Percentiles rank a stretch among this genome's conserved stretches.
These are phyloP conservation scores for Falco rusticolus DNA, from an alignment of 2,797 vertebrate species.

Conservation along the genomic window DNA sequence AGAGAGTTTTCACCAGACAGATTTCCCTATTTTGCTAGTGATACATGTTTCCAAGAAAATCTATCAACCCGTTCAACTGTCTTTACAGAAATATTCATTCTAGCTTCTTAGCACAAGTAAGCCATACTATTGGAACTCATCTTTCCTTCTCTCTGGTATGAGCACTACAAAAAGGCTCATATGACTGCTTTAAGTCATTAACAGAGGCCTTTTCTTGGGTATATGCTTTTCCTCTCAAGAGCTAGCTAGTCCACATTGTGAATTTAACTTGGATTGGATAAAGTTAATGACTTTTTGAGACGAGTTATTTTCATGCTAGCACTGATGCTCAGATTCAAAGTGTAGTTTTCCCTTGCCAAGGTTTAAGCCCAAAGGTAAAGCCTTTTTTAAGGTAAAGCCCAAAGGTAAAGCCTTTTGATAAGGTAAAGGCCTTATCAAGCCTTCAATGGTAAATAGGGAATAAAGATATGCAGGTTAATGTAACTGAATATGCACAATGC, in stretches of 20 bases:
- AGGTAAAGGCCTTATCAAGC: not conserved
- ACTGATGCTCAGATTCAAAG: not conserved
- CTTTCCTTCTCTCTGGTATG: not conserved
- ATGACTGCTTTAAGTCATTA: not conserved
- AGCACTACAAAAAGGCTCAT: not conserved
- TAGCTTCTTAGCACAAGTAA: not conserved
- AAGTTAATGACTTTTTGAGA: not conserved
- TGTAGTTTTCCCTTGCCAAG: not conserved
- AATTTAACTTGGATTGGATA: not conserved
- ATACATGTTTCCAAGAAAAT: not conserved
- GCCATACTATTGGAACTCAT: not conserved
- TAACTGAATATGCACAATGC: rapidly evolving
- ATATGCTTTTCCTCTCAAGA: not conserved
- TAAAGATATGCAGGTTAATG: not conserved
- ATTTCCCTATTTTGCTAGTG: not conserved
- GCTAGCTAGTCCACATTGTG: not conserved
- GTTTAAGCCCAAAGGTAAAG: not conserved
- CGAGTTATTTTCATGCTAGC: not conserved
- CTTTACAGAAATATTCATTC: not conserved
- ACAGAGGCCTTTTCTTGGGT: not conserved
- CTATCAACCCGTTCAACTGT: not conserved
- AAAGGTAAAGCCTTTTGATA: too few relatives aligned
- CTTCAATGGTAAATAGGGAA: not conserved
- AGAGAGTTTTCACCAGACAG: not conserved
- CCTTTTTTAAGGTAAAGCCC: too few relatives aligned